Base-by-base conservation (phyloP, 2,888 invertebrate genomes). In the Sinohyriopsis cumingii region DNA sequence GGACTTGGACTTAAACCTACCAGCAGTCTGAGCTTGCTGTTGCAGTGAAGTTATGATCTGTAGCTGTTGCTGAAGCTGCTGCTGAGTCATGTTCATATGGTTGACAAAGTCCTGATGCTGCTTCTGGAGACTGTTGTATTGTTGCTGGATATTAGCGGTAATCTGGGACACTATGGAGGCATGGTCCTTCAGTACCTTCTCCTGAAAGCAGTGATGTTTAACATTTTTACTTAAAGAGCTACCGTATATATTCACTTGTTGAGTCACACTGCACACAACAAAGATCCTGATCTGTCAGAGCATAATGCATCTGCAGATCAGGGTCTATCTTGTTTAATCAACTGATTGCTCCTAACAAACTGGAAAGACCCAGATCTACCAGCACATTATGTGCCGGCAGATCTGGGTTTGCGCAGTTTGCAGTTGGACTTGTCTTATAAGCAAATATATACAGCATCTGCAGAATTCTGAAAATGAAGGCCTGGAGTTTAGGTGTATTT, bases 51-150 rank as follows among this genome's bases (percentile, higher is more conserved):
- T 82, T 63, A 83, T 68, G 61, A 79, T 76, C 61, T 84, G 81
- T 33, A 86, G 75, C 75, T 90, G 90, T 45, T 89, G 89, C 75
- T 90, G 90, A 57, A 88, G 83, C 62, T 85, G 86, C 64, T 91
- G 85, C 90, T 92, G 79, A 91, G 92, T 73, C 18, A 72, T 74
- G 69, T 85, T 84, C 9, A 97, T 95, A 91, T 99, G 99, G 71
- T 94, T 93, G 19, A 96, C 95, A 89, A 97, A 99, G 19, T 97
- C 95, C 90, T 97, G 95, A 91, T 99, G 99, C 88, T 99, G 99
- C 59, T 95, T 93, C 91, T 96, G 95, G 86, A 97, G 96, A 91
- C 94, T 94, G 84, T 95, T 95, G 86, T 96, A 96, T 71, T 90
- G 90, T 55, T 93, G 92, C 90, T 96, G 96, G 7, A 96, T 95